Evolutionary conservation across 2,888 invertebrate species (phyloP).

Genomic region (Agriopis aurantiaria): DNA sequence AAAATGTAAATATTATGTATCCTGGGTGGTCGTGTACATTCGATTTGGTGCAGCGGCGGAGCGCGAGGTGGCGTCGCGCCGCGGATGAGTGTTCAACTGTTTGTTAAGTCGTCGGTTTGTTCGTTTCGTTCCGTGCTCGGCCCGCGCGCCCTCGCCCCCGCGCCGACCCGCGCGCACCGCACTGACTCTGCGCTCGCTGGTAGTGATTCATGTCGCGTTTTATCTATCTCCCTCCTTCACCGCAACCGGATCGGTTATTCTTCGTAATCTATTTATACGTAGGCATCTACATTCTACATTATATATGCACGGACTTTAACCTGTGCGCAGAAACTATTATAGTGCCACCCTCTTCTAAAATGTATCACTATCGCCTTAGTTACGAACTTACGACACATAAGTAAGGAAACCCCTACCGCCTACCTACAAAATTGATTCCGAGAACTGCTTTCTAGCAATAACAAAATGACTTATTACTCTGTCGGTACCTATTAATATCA

Average conservation of each 20-base stretch:
- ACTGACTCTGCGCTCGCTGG: conserved; percentile 76
- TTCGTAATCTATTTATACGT: conserved; percentile 85
- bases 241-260: conserved; percentile 86
- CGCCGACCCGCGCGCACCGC: conserved; percentile 64
- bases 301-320: conserved; percentile 79
- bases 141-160: conserved; percentile 57
- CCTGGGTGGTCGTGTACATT: conserved; percentile 56
- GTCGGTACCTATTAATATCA: conserved; percentile 6
- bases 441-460: conserved; percentile 8
- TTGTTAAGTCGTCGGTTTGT: conserved; percentile 80
- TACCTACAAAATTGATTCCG: background rate
- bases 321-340: conserved; percentile 56
- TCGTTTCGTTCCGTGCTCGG: conserved; percentile 69
- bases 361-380: conserved; percentile 3
- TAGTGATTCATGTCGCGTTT: conserved; percentile 87
- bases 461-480: conserved; percentile 7
- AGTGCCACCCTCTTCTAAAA: conserved; percentile 46
- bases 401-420: conserved; percentile 7
- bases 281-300: conserved; percentile 59
- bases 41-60: conserved; percentile 55
- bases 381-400: background rate
- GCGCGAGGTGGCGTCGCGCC: conserved; percentile 69
- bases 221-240: conserved; percentile 86
- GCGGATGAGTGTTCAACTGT: conserved; percentile 83
- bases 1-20: conserved; percentile 52